Evolutionary conservation across 1,140 invertebrate genomes (phyloP).

Genomic region (Pogonus chalceus): DNA sequence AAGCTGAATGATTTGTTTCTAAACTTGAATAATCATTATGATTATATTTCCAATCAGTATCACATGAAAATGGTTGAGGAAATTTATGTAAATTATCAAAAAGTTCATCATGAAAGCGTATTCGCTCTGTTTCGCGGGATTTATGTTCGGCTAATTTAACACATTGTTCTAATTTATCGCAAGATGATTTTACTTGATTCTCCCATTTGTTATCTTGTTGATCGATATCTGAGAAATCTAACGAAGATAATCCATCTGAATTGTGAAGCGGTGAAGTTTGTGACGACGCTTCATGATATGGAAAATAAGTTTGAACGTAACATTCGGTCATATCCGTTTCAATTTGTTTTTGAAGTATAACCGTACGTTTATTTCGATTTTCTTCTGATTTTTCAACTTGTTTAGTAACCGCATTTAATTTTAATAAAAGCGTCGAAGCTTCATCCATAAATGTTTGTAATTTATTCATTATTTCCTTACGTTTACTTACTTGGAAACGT

Average conservation of each 20-base stretch:
- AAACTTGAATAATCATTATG: slow-evolving; percentile 25
- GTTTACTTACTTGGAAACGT: slow-evolving; percentile 19
- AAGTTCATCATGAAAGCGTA: background rate
- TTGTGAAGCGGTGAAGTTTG: slow-evolving; percentile 17
- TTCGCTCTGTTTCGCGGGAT: slow-evolving; percentile 10
- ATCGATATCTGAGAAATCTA: background rate
- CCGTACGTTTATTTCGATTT: slow-evolving; percentile 26
- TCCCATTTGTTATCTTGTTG: slow-evolving; percentile 29
- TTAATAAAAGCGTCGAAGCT: slow-evolving; percentile 28
- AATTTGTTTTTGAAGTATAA: slow-evolving; percentile 24
- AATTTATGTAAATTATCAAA: slow-evolving; percentile 11
- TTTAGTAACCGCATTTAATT: slow-evolving; percentile 22
- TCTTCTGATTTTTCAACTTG: slow-evolving; percentile 16
- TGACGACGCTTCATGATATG: slow-evolving; percentile 11
- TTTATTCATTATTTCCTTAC: slow-evolving; percentile 22
- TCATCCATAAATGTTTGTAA: slow-evolving; percentile 32
- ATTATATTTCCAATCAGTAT: slow-evolving; percentile 17
- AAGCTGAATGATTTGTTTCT: slow-evolving; percentile 29
- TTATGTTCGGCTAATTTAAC: slow-evolving; percentile 15
- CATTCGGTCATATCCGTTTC: slow-evolving; percentile 6
- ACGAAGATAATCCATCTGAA: slow-evolving; percentile 3
- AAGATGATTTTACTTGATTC: slow-evolving; percentile 25
- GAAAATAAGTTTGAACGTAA: slow-evolving; percentile 10
- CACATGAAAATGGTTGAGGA: slow-evolving; percentile 16
- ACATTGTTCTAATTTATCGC: slow-evolving; percentile 23